A percentile compares a stretch with the other conserved stretches of the same genome.
These are phyloP conservation scores for Marasmarcha lunaedactyla DNA, from an alignment of 2,888 invertebrate genomes.

Conservation along the genomic window DNA sequence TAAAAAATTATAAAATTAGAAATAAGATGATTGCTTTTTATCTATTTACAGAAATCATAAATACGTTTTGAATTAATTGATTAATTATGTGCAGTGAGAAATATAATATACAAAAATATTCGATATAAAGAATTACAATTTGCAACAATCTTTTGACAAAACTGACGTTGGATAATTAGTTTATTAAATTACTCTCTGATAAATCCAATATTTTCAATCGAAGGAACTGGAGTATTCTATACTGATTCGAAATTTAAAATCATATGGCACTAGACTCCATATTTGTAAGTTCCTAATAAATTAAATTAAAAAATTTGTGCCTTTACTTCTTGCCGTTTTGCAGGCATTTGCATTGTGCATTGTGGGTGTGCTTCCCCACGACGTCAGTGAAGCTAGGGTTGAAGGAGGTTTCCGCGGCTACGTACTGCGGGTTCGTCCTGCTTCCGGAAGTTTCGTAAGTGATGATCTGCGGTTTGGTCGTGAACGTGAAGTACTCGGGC, in stretches of 20 bases:
- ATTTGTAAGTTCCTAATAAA: not conserved
- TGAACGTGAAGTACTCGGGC: conserved; percentile 39
- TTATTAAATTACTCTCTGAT: too few relatives aligned
- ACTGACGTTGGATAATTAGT: too few relatives aligned
- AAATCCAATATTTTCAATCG: too few relatives aligned
- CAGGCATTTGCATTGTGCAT: conserved; percentile 47
- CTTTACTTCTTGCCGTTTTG: conserved; percentile 39
- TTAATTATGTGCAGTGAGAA: too few relatives aligned
- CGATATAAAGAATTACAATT: too few relatives aligned
- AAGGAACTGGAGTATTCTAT: conserved; percentile 33
- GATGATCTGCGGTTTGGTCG: conserved; percentile 41
- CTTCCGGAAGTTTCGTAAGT: conserved; percentile 53
- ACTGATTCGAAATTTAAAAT: conserved; percentile 18
- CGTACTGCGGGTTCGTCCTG: conserved; percentile 47
- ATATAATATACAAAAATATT: too few relatives aligned
- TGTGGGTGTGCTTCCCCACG: conserved; percentile 37
- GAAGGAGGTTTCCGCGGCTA: conserved; percentile 38
- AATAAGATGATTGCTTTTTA: conserved; percentile 23
- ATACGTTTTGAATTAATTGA: conserved; percentile 17
- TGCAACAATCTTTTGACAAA: too few relatives aligned
- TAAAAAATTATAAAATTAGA: conserved; percentile 11
- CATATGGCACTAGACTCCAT: conserved; percentile 37
- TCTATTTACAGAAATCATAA: conserved; percentile 34
- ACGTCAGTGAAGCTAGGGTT: conserved; percentile 43
- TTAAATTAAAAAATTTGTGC: not conserved